Evolutionary conservation across 2,888 invertebrate genomes (phyloP).

Genomic region (Limnephilus auricula): DNA sequence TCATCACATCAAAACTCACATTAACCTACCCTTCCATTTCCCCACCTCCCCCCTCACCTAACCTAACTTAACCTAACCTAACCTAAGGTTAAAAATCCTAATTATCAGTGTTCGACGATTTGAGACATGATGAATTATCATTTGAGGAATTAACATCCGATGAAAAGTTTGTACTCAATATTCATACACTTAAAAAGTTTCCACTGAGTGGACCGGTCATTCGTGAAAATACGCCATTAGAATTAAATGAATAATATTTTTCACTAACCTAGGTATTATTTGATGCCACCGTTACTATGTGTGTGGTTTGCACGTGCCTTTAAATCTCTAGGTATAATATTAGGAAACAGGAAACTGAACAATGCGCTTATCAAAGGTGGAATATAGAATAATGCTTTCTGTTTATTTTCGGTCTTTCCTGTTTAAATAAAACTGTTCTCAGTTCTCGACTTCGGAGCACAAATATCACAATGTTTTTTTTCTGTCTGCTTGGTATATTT

Average conservation of each 20-base stretch:
- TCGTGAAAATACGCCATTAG: too few relatives aligned
- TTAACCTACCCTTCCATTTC: too few relatives aligned
- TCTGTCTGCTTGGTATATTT: conserved; percentile 25
- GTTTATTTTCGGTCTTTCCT: not conserved
- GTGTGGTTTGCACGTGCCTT: not conserved
- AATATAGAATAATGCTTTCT: not conserved
- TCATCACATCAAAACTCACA: too few relatives aligned
- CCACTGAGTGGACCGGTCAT: too few relatives aligned
- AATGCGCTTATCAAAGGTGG: not conserved
- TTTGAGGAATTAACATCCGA: too few relatives aligned
- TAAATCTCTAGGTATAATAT: not conserved
- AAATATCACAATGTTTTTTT: conserved; percentile 5
- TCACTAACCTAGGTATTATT: not conserved
- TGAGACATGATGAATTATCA: too few relatives aligned
- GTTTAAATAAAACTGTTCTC: not conserved
- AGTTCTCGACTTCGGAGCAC: not conserved
- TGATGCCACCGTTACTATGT: not conserved
- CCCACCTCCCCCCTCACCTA: too few relatives aligned
- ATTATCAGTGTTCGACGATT: too few relatives aligned
- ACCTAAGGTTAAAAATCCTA: too few relatives aligned
- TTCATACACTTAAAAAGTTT: too few relatives aligned
- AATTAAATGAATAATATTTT: not conserved
- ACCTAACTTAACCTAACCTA: too few relatives aligned
- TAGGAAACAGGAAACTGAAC: not conserved
- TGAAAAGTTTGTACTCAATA: too few relatives aligned